These are phyloP conservation scores for Stictonetta naevosa DNA, from an alignment of 2,113 vertebrate genomes.

Conservation along the genomic window DNA sequence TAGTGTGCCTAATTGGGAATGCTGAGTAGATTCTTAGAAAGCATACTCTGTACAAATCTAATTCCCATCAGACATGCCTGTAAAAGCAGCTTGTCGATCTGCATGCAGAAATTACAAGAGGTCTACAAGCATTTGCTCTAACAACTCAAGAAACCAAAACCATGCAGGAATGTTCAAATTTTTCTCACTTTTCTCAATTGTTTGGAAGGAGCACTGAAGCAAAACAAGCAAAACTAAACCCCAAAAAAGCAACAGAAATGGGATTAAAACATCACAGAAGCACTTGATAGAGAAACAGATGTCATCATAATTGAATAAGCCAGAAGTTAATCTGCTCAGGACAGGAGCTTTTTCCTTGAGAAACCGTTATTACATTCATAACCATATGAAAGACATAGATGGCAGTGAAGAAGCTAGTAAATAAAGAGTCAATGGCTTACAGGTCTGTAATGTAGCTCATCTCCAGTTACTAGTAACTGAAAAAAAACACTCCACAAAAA, in stretches of 20 bases:
- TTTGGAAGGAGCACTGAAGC: neutral
- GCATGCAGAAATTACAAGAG: neutral
- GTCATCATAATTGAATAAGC: neutral
- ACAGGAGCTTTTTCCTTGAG: neutral
- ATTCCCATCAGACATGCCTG: neutral
- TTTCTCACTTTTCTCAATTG: neutral
- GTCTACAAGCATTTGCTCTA: neutral
- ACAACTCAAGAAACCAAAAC: neutral
- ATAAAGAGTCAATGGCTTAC: neutral
- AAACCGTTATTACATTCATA: neutral
- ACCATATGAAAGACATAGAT: neutral
- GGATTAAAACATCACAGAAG: neutral
- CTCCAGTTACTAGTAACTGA: neutral
- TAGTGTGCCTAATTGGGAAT: neutral
- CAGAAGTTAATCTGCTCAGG: neutral
- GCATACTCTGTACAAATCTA: neutral
- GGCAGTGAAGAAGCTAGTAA: neutral
- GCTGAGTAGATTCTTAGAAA: neutral
- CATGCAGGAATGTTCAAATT: neutral
- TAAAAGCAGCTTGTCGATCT: neutral
- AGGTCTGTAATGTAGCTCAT: neutral
- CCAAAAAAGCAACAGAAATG: accelerated
- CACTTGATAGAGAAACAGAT: neutral
- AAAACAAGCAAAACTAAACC: neutral
- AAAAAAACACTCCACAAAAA: neutral